Percentiles rank a stretch among this genome's conserved stretches.
Conservation (phyloP, 2,113 vertebrate species). For the Hippocampus mohnikei region DNA sequence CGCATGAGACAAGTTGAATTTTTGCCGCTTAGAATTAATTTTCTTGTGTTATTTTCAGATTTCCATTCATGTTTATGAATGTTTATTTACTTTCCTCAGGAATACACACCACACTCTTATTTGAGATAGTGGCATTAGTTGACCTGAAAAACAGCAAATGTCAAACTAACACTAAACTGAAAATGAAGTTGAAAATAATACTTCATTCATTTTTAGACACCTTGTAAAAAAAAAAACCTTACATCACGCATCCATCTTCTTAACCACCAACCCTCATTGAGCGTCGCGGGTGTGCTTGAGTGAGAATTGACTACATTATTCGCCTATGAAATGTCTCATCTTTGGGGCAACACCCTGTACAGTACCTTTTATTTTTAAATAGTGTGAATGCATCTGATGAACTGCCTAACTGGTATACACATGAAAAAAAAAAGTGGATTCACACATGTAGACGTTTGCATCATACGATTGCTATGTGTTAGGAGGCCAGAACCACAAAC, state of each 20-base stretch:
- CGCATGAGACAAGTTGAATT: neutral
- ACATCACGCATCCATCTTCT: too few relatives aligned
- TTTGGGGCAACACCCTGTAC: neutral
- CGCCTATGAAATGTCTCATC: neutral
- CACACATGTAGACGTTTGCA: neutral
- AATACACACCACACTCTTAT: neutral
- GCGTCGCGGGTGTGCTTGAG: too few relatives aligned
- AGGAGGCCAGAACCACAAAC: neutral
- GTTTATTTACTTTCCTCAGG: neutral
- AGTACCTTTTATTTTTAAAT: neutral
- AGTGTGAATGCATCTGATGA: conserved; percentile 7
- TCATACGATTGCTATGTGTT: neutral
- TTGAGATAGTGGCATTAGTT: neutral
- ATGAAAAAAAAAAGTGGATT: conserved; percentile 2
- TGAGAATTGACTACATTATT: neutral
- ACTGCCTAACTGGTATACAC: neutral
- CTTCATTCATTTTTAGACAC: neutral
- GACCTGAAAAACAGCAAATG: neutral
- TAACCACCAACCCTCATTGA: too few relatives aligned
- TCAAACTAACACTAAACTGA: neutral
- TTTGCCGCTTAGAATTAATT: neutral
- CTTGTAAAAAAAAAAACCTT: neutral
- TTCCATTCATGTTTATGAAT: neutral
- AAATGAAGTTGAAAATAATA: neutral
- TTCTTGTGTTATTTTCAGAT: neutral